phyloP scores from a whole-genome alignment of 1,140 invertebrate species.

The Neomicropteryx cornuta region DNA sequence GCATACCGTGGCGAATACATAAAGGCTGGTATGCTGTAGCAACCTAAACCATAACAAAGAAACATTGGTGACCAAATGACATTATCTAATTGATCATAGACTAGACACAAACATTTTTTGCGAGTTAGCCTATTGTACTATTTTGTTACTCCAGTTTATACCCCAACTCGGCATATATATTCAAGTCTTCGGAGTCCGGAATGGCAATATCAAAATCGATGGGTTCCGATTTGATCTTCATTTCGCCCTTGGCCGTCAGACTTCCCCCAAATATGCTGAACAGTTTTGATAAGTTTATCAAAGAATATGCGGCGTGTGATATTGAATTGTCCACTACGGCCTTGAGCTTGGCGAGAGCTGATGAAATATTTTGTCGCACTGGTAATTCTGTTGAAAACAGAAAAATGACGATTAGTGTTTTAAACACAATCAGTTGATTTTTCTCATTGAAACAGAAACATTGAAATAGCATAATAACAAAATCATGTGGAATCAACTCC shows the following conservation, averaged over 20 bases:
- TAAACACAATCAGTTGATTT: background rate
- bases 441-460: slow-evolving; percentile 1
- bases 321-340: slow-evolving; percentile 48
- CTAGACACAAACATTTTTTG: no score
- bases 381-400: slow-evolving; percentile 30
- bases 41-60: no score
- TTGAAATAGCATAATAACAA: background rate
- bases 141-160: no score
- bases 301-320: slow-evolving; percentile 51
- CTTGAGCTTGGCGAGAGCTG: slow-evolving; percentile 46
- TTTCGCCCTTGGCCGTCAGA: slow-evolving; percentile 22
- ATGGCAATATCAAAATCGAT: slow-evolving; percentile 33
- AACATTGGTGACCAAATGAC: no score
- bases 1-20: no score
- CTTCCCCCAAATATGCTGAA: slow-evolving; percentile 41
- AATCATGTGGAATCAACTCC: background rate
- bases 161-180: no score
- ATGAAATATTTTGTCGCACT: slow-evolving; percentile 31
- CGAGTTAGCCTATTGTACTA: no score
- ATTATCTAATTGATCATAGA: no score
- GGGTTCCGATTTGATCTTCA: slow-evolving; percentile 23
- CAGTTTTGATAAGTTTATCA: slow-evolving; percentile 48
- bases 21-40: no score
- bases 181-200: no score
- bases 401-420: slow-evolving; percentile 10